Evolutionary conservation across 2,888 invertebrate genomes (phyloP), one percentile per base, ranked within the genome.

Genomic region (Scaptomyza cyrtandrae): DNA sequence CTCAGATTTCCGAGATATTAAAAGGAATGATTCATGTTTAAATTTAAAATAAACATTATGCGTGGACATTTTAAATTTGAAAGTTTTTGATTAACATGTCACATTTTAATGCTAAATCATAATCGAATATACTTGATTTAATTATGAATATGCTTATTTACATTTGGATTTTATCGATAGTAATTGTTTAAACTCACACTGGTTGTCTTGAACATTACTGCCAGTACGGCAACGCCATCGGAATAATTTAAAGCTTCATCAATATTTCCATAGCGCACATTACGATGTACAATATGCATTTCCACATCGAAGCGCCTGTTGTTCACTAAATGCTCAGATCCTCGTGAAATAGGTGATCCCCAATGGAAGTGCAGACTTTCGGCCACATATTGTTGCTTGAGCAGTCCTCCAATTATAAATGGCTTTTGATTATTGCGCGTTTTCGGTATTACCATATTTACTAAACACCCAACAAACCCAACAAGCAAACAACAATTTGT

Each of bases 281-380:
- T 93, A 78, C 94, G 94, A 89, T 95, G 95, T 0, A 96, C 95
- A 50, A 95, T 92, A 88, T 96, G 96, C 76, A 95, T 90, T 90
- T 95, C 95, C 52, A 94, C 88, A 10, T 94, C 93, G 77, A 92
- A 94, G 52, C 94, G 94, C n/a, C 48, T 62, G 6, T 73, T 73
- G 39, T 88, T 74, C 19, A 90, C 80, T 2, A 64, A 29, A 39
- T 91, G 91, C 33, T 91, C 91, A 0, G 96, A 95, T 14, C 96
- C 96, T 13, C 94, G 93, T 87, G 94, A 93, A 90, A 94, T 94
- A 84, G 93, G 94, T 71, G 94, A 94, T 5, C 94, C 92, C 96
- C 96, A 96, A 90, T 96, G 96, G 90, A 96, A 96, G 33, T 91
- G 91, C 0, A 91, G 27, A 4, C 65, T 62, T 1, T 83, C 69